These are phyloP conservation scores for Passer montanus DNA, from an alignment of 2,113 vertebrate species.

Conservation along the genomic window DNA sequence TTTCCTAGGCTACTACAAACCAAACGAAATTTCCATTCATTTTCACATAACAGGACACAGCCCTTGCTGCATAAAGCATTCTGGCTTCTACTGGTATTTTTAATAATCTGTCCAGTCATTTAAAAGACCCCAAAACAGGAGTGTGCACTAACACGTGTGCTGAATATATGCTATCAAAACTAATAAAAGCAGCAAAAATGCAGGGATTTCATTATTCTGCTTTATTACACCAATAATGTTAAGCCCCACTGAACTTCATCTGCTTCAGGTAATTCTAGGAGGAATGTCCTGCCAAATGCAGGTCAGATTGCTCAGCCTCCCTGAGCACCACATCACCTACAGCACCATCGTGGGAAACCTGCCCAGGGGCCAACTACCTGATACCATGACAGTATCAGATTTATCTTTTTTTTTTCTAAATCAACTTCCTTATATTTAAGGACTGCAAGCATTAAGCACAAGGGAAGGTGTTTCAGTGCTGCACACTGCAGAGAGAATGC, in stretches of 20 bases:
- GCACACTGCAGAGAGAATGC: background rate
- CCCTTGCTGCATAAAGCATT: background rate
- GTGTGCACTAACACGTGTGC: fast-evolving
- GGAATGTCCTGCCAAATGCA: background rate
- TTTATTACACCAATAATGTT: background rate
- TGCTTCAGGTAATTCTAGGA: background rate
- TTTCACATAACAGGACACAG: background rate
- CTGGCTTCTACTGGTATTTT: background rate
- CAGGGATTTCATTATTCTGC: background rate
- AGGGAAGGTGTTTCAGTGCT: background rate
- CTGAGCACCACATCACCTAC: background rate
- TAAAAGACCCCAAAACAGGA: fast-evolving
- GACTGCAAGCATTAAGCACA: background rate
- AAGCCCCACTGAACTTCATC: background rate
- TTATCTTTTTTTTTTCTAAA: background rate
- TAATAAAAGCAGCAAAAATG: background rate
- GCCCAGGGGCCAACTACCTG: background rate
- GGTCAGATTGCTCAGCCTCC: background rate
- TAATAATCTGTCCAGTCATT: background rate
- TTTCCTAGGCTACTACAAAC: background rate
- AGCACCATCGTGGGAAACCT: background rate
- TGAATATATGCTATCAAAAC: background rate
- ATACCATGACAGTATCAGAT: fast-evolving
- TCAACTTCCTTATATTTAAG: background rate
- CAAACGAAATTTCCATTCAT: background rate